Base-by-base conservation (phyloP, 2,113 vertebrate species). In the Atractosteus spatula region DNA sequence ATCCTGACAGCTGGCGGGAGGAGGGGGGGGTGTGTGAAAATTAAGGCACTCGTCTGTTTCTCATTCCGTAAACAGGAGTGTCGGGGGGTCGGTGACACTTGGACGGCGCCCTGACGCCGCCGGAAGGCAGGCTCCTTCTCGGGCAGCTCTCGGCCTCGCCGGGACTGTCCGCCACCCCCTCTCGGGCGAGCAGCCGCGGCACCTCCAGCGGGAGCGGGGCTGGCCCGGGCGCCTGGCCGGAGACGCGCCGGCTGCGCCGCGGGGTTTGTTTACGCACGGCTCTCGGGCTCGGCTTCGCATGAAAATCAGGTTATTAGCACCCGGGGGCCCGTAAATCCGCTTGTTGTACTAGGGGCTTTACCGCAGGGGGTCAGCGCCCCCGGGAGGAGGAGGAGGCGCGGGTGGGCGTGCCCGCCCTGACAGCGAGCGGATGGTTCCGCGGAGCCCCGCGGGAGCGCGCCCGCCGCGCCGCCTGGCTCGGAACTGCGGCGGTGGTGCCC, bases 361-460 rank as follows among this genome's bases (percentile, higher is more conserved):
- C 72, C 55, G 55, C 54, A 8, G 29, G 10, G 29, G 11, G 14
- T 59, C 41, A 68, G 64, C 54, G 8, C 29, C 29, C 16, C 7
- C 42, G 41, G 51, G 66, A 42, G 12, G 29, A 11, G 42, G 7
- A 7, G 62, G 14, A 56, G 17, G 61, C 72, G 72, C 64, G 55
- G 62, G 55, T 47, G 56, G 56, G 62, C 56, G 76, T 42, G 76
- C 51, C 59, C 68, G 66, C 68, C 42, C 67, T 66, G 62, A 61
- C 56, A 55, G 72, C 44, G 41, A 68, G 69, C 62, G 74, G 73
- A 71, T 80, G 76, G 74, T 71, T 80, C 72, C 74, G 77, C 78
- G 55, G 42, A 64, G 71, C 66, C 79, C 80, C 62, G 68, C 42
- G 77, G 82, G 81, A 79, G 82, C 77, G 59, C 51, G 68, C 62